phyloP scores from a whole-genome alignment of 2,797 vertebrate species.

The Anableps anableps region DNA sequence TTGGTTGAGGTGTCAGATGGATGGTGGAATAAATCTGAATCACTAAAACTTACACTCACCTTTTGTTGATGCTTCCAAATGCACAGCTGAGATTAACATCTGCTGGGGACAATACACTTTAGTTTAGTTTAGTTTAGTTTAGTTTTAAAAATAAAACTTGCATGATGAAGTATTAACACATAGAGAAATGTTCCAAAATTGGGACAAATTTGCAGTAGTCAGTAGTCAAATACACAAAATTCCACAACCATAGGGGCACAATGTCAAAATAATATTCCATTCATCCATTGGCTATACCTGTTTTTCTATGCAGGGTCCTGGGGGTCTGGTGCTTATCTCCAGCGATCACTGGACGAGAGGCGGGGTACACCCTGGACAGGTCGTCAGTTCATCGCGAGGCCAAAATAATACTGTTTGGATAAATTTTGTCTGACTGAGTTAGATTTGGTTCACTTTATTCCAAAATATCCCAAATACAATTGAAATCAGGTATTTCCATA shows the following conservation, averaged over 20 bases:
- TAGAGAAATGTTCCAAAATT: neutral
- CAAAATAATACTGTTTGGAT: neutral
- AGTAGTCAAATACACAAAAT: neutral
- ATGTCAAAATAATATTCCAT: neutral
- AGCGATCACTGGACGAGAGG: no score
- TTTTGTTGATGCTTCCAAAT: conserved; percentile 60
- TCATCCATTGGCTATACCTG: no score
- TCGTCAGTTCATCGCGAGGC: neutral
- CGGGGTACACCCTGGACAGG: no score
- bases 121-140: neutral
- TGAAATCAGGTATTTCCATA: neutral
- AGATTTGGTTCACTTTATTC: neutral
- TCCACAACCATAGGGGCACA: neutral
- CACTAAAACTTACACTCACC: conserved; percentile 28
- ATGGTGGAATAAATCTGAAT: conserved; percentile 37
- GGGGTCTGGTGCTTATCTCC: no score
- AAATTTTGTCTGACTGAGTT: neutral
- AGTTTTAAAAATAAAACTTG: neutral
- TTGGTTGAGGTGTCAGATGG: neutral
- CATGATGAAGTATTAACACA: neutral
- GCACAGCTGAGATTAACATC: conserved; percentile 24
- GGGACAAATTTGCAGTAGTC: neutral
- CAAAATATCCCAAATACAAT: neutral
- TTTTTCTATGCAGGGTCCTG: no score
- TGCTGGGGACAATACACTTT: neutral